These are phyloP conservation scores for Tinea semifulvella DNA, from an alignment of 2,888 invertebrate genomes.

Conservation along the genomic window DNA sequence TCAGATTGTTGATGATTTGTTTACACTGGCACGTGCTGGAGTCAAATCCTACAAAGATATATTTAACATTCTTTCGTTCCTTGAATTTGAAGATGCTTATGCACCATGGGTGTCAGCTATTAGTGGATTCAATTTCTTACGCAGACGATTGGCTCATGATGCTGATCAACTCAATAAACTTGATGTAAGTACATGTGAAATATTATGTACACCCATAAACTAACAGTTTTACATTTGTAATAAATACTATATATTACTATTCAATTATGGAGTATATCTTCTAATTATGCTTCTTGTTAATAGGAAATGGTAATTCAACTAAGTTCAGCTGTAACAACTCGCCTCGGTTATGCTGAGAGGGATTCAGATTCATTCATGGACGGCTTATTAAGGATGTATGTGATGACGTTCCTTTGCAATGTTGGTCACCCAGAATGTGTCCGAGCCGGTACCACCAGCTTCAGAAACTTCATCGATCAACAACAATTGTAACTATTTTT, in stretches of 20 bases:
- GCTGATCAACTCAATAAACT: conserved; percentile 26
- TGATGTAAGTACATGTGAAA: conserved; percentile 28
- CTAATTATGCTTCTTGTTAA: too few species aligned
- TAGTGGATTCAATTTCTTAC: conserved; percentile 48
- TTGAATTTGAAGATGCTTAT: conserved; percentile 71
- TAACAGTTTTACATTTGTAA: too few species aligned
- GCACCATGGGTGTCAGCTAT: conserved; percentile 76
- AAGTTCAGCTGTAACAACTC: conserved; percentile 49
- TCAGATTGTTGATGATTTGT: conserved; percentile 71
- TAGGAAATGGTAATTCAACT: conserved; percentile 49
- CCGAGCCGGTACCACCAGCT: conserved; percentile 29
- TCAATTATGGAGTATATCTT: too few species aligned
- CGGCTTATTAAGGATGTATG: conserved; percentile 58
- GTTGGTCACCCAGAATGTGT: conserved; percentile 48
- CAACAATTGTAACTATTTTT: conserved; percentile 29
- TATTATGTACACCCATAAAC: too few species aligned
- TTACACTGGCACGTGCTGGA: conserved; percentile 64
- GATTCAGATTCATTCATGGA: conserved; percentile 54
- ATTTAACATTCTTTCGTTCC: conserved; percentile 63
- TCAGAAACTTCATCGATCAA: not conserved
- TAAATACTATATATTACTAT: too few species aligned
- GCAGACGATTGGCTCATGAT: conserved; percentile 49
- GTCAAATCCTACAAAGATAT: conserved; percentile 56
- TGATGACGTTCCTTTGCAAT: conserved; percentile 67
- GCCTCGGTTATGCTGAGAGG: conserved; percentile 58